These are phyloP conservation scores for Drosophila pseudoananassae DNA, from an alignment of 1,140 invertebrate species.

Conservation along the genomic window DNA sequence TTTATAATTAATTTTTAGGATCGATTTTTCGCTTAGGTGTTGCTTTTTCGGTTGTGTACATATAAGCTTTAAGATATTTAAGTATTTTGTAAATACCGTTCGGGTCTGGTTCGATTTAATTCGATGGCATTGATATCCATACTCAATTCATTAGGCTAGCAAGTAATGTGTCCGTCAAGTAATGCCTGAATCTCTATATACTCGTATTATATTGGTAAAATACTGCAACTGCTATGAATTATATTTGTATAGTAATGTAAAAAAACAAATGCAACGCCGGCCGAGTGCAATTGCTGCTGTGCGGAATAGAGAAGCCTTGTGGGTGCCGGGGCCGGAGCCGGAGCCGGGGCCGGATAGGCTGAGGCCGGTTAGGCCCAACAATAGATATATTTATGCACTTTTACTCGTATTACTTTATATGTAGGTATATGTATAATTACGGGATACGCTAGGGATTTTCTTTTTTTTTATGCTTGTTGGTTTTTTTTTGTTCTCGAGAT, in stretches of 20 bases:
- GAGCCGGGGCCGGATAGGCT: neutral
- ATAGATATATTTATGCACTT: constrained; percentile 46
- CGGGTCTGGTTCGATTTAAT: constrained; percentile 50
- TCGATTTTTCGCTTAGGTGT: constrained; percentile 53
- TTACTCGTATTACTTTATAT: constrained; percentile 49
- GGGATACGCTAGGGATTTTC: constrained; percentile 55
- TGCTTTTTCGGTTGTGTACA: neutral
- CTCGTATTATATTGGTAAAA: constrained; percentile 59
- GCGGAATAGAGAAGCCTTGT: constrained; percentile 63
- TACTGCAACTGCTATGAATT: constrained; percentile 74
- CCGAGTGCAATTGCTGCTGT: constrained; percentile 64
- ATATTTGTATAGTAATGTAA: constrained; percentile 54
- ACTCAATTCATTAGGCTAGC: constrained; percentile 78
- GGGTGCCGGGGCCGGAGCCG: too few species aligned
- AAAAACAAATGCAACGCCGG: constrained; percentile 70
- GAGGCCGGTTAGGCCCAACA: constrained; percentile 26
- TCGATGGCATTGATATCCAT: constrained; percentile 15
- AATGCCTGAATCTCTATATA: constrained; percentile 29
- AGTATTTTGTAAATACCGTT: constrained; percentile 80
- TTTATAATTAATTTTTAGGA: constrained; percentile 61
- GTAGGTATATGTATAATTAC: constrained; percentile 55
- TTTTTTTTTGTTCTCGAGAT: constrained; percentile 70
- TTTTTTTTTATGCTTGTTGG: constrained; percentile 17
- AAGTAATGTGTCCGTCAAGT: constrained; percentile 67
- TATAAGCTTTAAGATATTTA: constrained; percentile 68